These are phyloP conservation scores for Agonum fuliginosum DNA, from an alignment of 2,888 invertebrate genomes.

Conservation along the genomic window DNA sequence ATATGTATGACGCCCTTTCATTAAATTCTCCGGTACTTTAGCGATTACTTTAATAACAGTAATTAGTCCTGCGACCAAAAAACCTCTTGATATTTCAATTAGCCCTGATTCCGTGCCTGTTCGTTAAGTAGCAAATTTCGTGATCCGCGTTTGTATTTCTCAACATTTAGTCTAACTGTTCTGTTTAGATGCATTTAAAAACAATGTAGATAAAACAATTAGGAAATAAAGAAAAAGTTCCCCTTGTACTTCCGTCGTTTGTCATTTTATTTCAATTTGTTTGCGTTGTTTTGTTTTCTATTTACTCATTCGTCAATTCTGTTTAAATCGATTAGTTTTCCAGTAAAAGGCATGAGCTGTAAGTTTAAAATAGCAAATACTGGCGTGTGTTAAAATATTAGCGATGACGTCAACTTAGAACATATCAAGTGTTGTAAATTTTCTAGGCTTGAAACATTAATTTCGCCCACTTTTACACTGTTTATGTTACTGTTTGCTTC, in stretches of 20 bases:
- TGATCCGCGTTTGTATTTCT: slow-evolving; percentile 7
- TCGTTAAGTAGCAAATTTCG: slow-evolving; percentile 15
- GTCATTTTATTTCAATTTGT: neutral
- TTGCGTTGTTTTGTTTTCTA: neutral
- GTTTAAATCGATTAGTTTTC: slow-evolving; percentile 27
- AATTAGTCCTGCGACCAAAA: neutral
- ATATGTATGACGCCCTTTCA: no score
- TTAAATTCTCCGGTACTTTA: neutral
- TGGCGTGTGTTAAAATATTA: slow-evolving; percentile 17
- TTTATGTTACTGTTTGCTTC: neutral
- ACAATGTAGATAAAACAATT: slow-evolving; percentile 36
- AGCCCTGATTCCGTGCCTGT: neutral
- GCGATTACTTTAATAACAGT: neutral
- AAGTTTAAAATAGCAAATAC: slow-evolving; percentile 26
- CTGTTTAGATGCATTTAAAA: slow-evolving; percentile 8
- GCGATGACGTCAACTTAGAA: slow-evolving; percentile 11
- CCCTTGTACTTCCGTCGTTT: neutral
- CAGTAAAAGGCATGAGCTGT: slow-evolving; percentile 21
- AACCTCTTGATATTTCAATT: neutral
- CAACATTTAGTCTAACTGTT: slow-evolving; percentile 7
- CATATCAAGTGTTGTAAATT: slow-evolving; percentile 23
- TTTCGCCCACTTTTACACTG: slow-evolving; percentile 4
- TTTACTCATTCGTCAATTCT: neutral
- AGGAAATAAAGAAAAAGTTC: slow-evolving; percentile 24
- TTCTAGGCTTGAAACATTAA: slow-evolving; percentile 23